Percentiles rank a stretch among this genome's conserved stretches.
Evolutionary conservation across 2,797 vertebrate species (phyloP).

Genomic region (Platyrinchus mystaceus): DNA sequence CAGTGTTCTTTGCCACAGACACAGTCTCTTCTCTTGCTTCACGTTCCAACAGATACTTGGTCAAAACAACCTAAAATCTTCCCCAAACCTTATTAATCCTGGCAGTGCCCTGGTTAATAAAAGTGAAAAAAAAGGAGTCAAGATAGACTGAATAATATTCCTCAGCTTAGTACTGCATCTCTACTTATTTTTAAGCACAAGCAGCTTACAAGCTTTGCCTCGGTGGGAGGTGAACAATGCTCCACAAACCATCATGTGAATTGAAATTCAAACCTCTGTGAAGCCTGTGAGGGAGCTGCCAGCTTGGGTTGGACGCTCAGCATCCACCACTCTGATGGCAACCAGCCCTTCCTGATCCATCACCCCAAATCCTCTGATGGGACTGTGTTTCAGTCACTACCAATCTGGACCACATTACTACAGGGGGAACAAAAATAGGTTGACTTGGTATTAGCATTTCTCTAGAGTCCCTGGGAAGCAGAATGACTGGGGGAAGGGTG

Average conservation of each 20-base stretch:
- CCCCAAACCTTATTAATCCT: background rate
- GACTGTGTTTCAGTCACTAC: background rate
- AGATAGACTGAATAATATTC: background rate
- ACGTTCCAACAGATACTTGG: background rate
- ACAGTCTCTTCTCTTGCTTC: background rate
- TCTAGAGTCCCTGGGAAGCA: background rate
- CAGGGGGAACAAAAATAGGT: background rate
- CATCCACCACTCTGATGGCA: background rate
- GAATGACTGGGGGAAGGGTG: constrained; percentile 35
- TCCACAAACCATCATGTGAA: background rate
- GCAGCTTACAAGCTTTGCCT: background rate
- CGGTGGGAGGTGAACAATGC: background rate
- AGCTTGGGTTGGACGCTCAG: background rate
- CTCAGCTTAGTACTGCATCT: background rate
- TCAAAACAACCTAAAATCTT: background rate
- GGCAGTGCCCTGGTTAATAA: background rate
- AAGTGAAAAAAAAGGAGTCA: background rate
- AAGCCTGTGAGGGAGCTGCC: background rate
- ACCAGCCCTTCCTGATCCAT: background rate
- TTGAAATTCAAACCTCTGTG: background rate
- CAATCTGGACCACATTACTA: background rate
- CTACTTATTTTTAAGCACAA: background rate
- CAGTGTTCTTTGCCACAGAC: fast-evolving
- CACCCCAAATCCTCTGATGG: fast-evolving
- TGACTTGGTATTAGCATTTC: background rate